Conservation (phyloP, 2,888 invertebrate genomes). For the Dasysyrphus tricinctus region DNA sequence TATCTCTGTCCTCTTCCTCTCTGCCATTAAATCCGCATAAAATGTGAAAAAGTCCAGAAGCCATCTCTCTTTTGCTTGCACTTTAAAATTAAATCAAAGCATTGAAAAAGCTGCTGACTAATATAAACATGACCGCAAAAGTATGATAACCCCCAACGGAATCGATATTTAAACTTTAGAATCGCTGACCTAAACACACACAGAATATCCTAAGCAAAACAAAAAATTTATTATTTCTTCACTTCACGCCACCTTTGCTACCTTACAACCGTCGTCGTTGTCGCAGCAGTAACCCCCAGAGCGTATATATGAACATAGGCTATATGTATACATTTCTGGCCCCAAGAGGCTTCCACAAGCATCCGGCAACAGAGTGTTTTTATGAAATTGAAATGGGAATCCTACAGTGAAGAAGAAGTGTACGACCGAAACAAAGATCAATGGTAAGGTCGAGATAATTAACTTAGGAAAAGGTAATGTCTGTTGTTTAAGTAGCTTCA, state of each 20-base stretch:
- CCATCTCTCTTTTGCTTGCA: constrained; percentile 5
- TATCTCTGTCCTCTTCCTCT: neutral
- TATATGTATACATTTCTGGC: neutral
- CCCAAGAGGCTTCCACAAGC: neutral
- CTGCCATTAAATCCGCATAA: constrained; percentile 6
- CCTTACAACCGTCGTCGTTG: neutral
- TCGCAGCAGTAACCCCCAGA: neutral
- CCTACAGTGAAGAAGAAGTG: neutral
- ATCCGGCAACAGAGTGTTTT: constrained; percentile 19
- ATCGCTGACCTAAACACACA: constrained; percentile 41
- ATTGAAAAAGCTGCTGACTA: constrained; percentile 27
- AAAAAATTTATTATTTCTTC: neutral
- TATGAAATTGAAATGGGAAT: constrained; percentile 2
- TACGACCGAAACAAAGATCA: constrained; percentile 54
- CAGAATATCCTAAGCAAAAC: constrained; percentile 13
- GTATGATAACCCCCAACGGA: constrained; percentile 23
- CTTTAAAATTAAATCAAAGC: constrained; percentile 39
- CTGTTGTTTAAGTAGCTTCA: neutral
- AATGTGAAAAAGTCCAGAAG: neutral
- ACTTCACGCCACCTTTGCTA: neutral
- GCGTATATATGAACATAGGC: neutral
- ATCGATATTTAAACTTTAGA: constrained; percentile 31
- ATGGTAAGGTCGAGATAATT: constrained; percentile 67
- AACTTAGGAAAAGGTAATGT: constrained; percentile 38
- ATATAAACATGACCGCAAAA: constrained; percentile 22